Percentiles rank a stretch among this genome's conserved stretches.
These are phyloP conservation scores for Etia nguti DNA, from an alignment of 2,113 vertebrate genomes.

Conservation along the genomic window DNA sequence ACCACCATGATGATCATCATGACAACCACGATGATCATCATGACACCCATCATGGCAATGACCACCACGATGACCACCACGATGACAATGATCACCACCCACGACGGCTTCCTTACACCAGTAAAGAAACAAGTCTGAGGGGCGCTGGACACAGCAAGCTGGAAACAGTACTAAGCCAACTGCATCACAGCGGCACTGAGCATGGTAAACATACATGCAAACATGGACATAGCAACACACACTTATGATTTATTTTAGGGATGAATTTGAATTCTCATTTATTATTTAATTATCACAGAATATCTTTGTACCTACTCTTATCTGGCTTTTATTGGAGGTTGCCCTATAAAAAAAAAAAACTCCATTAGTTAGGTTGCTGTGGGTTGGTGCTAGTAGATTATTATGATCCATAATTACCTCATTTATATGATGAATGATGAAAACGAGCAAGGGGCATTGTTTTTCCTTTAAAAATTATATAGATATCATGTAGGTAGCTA, in stretches of 20 bases:
- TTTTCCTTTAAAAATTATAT: neutral
- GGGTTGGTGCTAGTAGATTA: neutral
- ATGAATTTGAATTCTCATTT: neutral
- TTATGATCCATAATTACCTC: accelerated
- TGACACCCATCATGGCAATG: neutral
- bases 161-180: constrained; percentile 63
- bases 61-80: neutral
- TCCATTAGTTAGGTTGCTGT: neutral
- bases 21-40: neutral
- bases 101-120: neutral
- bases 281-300: neutral
- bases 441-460: neutral
- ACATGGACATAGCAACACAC: neutral
- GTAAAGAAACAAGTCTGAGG: constrained; percentile 26
- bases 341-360: neutral
- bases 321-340: accelerated
- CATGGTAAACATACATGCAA: constrained; percentile 36
- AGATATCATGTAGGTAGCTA: neutral
- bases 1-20: neutral
- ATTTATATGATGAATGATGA: neutral
- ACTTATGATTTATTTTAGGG: accelerated
- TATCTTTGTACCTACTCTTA: neutral
- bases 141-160: constrained; percentile 53
- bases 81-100: neutral
- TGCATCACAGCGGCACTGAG: constrained; percentile 55